Evolutionary conservation across 2,113 vertebrate species (phyloP), one percentile per base, ranked within the genome.

Genomic region (Dolichotis patagonum): DNA sequence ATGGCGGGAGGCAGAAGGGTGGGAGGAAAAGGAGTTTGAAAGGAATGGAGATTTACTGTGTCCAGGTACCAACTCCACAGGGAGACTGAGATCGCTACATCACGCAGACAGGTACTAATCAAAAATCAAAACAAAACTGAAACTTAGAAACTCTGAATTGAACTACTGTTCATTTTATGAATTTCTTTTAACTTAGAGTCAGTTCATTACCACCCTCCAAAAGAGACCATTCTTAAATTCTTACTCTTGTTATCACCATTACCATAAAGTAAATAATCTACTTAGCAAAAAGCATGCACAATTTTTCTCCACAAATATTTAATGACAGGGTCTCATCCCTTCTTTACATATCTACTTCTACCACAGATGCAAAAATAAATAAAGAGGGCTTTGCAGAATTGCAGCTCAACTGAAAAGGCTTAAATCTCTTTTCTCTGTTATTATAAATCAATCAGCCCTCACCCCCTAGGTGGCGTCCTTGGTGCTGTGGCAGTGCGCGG

Each of bases 301-400:
- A 28, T 96, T 96, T 85, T 86, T 75, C 56, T 86, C 54, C 82
- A 56, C 38, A 65, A 91, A 91, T 82, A 65, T 65, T 94, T 75
- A 94, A 8, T 22, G 65, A 86, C 17, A 96, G 28, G 54, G 46
- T 80, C 52, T 63, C 82, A 86, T 41, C 56, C 65, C 73, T 38
- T 81, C 56, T 75, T 94, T 82, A 58, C 32, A 58, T 65, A 73
- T 65, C 75, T 82, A 82, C 16, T 90, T 81, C 82, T 38, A 82
- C n/a, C 91, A 87, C 85, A 65, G 67, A 46, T 86, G 46, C 19
- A 90, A 86, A 96, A 88, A 60, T 88, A 93, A 88, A 58, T 89
- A 24, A 75, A 83, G 88, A 75, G 10, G 32, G 71, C 16, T 90
- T 80, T 80, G 58, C 2, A 65, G 26, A 86, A 86, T 3, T 54